phyloP scores from a whole-genome alignment of 2,797 vertebrate species.

The Rhincodon typus region DNA sequence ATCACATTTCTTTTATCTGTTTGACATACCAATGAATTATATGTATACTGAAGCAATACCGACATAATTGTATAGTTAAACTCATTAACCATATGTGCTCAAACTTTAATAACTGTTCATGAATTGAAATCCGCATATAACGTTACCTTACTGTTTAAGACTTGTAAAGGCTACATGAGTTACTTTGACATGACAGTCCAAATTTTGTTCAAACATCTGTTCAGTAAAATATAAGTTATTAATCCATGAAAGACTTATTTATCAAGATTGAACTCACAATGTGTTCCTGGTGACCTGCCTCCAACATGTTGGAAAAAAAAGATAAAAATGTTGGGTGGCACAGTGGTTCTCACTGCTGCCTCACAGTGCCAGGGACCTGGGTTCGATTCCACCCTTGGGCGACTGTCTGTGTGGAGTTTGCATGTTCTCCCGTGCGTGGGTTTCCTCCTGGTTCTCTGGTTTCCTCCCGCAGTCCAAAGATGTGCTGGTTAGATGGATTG shows the following conservation, averaged over 20 bases:
- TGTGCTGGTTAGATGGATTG: too few species aligned
- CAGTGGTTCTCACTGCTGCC: too few species aligned
- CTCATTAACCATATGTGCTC: not conserved
- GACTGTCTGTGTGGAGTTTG: too few species aligned
- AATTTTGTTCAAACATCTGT: not conserved
- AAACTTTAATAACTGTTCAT: not conserved
- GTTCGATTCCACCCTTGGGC: too few species aligned
- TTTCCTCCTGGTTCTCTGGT: too few species aligned
- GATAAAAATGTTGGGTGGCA: not conserved
- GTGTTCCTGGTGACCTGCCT: too few species aligned
- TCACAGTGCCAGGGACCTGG: too few species aligned
- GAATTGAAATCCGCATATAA: not conserved
- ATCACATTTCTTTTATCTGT: slow-evolving; percentile 16
- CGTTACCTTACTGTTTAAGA: not conserved
- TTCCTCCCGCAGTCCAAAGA: too few species aligned
- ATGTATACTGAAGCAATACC: not conserved
- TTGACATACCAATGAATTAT: not conserved
- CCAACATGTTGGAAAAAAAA: not conserved
- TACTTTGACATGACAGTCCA: too few species aligned
- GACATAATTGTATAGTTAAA: not conserved
- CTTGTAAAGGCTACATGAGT: too few species aligned
- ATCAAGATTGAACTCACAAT: not conserved
- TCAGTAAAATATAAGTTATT: not conserved
- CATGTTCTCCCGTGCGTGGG: too few species aligned
- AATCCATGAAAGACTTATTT: not conserved